Percentiles rank a stretch among this genome's conserved stretches.
phyloP scores from a whole-genome alignment of 2,888 invertebrate genomes.

The Zootermopsis nevadensis region DNA sequence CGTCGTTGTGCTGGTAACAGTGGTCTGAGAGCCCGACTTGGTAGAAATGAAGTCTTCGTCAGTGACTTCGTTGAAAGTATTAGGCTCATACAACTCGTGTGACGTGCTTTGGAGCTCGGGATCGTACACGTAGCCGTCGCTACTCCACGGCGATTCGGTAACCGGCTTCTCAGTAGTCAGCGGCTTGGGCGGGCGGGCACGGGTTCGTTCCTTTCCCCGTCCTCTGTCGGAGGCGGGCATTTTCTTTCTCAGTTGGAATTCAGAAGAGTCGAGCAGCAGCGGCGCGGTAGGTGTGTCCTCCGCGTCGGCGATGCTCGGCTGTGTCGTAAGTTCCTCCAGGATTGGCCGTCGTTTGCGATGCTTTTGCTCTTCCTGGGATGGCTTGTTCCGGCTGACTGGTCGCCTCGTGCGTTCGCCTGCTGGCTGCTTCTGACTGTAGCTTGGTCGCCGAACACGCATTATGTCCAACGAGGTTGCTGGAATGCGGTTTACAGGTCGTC shows the following conservation, averaged over 20 bases:
- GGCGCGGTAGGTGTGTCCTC: not conserved
- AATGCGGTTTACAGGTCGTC: slow-evolving; percentile 4
- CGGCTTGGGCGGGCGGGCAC: slow-evolving; percentile 19
- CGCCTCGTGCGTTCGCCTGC: not conserved
- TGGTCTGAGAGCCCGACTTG: not conserved
- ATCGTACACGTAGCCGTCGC: slow-evolving; percentile 16
- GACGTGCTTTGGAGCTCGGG: slow-evolving; percentile 10
- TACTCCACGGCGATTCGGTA: slow-evolving; percentile 9
- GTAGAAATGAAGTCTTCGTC: slow-evolving; percentile 47
- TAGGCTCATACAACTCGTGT: slow-evolving; percentile 28
- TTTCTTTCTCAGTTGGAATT: not conserved
- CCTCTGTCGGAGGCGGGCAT: not conserved
- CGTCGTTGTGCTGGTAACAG: slow-evolving; percentile 47
- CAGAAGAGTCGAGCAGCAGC: not conserved
- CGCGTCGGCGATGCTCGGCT: not conserved
- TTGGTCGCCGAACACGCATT: not conserved
- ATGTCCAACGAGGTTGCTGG: not conserved
- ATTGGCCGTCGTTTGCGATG: not conserved
- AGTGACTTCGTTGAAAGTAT: slow-evolving; percentile 54
- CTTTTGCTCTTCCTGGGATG: not conserved
- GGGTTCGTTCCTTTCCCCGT: not conserved
- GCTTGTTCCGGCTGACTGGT: slow-evolving; percentile 25
- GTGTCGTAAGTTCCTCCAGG: not conserved
- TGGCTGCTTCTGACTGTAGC: not conserved
- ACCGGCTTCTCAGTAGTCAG: slow-evolving; percentile 25